phyloP scores from a whole-genome alignment of 1,140 invertebrate species.

The Orchestia grillus region DNA sequence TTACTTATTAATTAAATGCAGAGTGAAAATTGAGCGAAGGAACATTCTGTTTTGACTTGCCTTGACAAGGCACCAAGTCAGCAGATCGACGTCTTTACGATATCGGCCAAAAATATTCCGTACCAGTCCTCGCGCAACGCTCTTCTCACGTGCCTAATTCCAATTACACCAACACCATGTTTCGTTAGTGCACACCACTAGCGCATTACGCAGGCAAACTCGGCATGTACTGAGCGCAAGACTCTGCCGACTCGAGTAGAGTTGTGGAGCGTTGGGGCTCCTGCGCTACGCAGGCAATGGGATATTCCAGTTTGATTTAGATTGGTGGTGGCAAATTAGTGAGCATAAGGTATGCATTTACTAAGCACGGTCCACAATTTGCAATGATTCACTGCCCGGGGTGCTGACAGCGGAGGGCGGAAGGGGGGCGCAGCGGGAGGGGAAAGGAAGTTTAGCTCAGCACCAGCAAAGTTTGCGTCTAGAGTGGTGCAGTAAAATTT shows the following conservation, averaged over 20 bases:
- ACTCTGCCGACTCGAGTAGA: not conserved
- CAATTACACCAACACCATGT: not conserved
- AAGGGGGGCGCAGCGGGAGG: not conserved
- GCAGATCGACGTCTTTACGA: not conserved
- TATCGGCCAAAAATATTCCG: not conserved
- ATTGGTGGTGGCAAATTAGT: slow-evolving; percentile 55
- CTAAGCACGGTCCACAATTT: slow-evolving; percentile 44
- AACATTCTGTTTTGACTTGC: not conserved
- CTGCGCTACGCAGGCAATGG: slow-evolving; percentile 18
- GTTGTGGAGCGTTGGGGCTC: not conserved
- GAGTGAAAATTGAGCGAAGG: not conserved
- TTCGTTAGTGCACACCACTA: not conserved
- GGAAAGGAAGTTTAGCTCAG: not conserved
- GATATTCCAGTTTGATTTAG: slow-evolving; percentile 52
- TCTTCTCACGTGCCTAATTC: not conserved
- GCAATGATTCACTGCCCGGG: slow-evolving; percentile 51
- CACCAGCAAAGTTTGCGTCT: not conserved
- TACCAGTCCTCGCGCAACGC: not conserved
- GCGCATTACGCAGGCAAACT: not conserved
- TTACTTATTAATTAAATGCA: not conserved
- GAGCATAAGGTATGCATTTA: slow-evolving; percentile 53
- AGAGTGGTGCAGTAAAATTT: not conserved
- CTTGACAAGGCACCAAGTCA: not conserved
- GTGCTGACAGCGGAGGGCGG: not conserved
- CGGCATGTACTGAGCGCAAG: not conserved